Percentiles rank a stretch among this genome's conserved stretches.
phyloP scores from a whole-genome alignment of 2,888 invertebrate species.

The Pogonocherus hispidulus region DNA sequence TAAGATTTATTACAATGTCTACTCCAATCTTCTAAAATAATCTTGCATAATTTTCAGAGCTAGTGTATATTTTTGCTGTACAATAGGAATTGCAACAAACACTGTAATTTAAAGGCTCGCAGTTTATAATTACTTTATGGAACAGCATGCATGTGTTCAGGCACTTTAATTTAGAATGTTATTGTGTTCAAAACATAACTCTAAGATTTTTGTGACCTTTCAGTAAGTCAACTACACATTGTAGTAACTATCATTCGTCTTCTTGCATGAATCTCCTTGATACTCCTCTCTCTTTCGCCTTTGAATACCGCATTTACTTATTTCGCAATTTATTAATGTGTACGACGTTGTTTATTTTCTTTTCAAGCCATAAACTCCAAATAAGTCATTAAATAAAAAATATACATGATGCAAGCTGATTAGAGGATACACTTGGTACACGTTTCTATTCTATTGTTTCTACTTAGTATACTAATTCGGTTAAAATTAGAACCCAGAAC shows the following conservation, averaged over 20 bases:
- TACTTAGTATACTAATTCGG: too few relatives aligned
- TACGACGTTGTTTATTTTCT: slow-evolving; percentile 59
- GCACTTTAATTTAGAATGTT: slow-evolving; percentile 60
- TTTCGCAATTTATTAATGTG: slow-evolving; percentile 62
- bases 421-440: slow-evolving; percentile 5
- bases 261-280: slow-evolving; percentile 65
- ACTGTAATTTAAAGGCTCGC: slow-evolving; percentile 46
- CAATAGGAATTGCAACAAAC: slow-evolving; percentile 49
- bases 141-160: slow-evolving; percentile 50
- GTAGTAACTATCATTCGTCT: slow-evolving; percentile 61
- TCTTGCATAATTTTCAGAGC: slow-evolving; percentile 51
- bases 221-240: slow-evolving; percentile 57
- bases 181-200: slow-evolving; percentile 64
- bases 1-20: slow-evolving; percentile 39
- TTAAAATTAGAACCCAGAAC: too few relatives aligned
- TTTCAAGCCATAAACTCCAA: slow-evolving; percentile 57
- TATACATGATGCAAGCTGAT: slow-evolving; percentile 30
- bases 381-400: slow-evolving; percentile 53
- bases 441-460: background rate
- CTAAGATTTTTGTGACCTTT: slow-evolving; percentile 64
- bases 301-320: slow-evolving; percentile 61
- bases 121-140: slow-evolving; percentile 51
- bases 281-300: slow-evolving; percentile 64
- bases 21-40: slow-evolving; percentile 44
- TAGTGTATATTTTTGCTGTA: slow-evolving; percentile 44